These are phyloP conservation scores for Etheostoma nigrum DNA, from an alignment of 2,797 vertebrate genomes.

Conservation along the genomic window DNA sequence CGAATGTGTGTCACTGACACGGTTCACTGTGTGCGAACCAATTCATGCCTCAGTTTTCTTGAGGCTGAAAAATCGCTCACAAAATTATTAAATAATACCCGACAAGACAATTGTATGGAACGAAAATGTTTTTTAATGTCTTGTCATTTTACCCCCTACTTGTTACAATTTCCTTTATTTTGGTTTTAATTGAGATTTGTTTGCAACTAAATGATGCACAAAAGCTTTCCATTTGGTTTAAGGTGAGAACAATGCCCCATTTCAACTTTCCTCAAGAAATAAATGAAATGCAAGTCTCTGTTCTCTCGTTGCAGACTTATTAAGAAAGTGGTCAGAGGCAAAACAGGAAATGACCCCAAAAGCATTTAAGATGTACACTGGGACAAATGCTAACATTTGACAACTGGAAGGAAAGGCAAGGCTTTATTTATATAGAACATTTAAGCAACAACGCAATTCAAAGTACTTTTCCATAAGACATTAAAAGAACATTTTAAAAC, in stretches of 20 bases:
- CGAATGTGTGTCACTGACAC: background rate
- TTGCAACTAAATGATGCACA: background rate
- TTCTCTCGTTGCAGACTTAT: constrained; percentile 12
- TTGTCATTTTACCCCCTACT: background rate
- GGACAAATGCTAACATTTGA: constrained; percentile 27
- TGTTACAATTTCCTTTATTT: background rate
- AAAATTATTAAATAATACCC: background rate
- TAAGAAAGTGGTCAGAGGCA: constrained; percentile 9
- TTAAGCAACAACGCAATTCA: no score
- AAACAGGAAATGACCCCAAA: constrained; percentile 62
- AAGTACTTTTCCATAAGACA: no score
- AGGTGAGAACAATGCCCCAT: background rate
- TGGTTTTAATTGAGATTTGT: background rate
- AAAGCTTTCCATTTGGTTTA: background rate
- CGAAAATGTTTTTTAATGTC: background rate
- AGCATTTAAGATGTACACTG: background rate
- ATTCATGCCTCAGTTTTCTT: constrained; percentile 10
- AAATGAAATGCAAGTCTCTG: constrained; percentile 12
- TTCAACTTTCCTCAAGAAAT: constrained; percentile 16
- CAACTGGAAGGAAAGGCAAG: constrained; percentile 8
- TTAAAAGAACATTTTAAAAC: no score
- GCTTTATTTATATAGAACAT: no score
- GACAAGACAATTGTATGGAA: background rate
- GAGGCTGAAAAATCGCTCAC: background rate
- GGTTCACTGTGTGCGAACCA: background rate